Conservation (phyloP, 2,113 vertebrate species). For the Pelecanus crispus region DNA sequence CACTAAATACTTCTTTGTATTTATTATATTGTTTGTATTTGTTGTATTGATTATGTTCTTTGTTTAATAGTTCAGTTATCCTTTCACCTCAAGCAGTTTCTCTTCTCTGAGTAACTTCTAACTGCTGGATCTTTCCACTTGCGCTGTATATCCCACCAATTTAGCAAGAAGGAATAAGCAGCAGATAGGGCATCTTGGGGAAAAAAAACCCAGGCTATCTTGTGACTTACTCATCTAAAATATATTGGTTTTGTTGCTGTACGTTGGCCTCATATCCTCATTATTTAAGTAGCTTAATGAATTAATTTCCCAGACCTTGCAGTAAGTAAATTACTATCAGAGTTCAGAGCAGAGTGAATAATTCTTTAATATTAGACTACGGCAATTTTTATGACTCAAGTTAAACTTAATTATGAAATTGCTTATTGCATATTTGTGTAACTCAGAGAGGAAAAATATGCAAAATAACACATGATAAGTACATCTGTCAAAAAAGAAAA, state of each 20-base stretch:
- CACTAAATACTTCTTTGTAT: neutral
- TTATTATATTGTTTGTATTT: neutral
- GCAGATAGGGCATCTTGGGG: neutral
- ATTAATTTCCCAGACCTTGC: constrained; percentile 37
- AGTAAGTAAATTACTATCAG: constrained; percentile 22
- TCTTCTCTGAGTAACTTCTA: neutral
- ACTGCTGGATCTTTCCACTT: neutral
- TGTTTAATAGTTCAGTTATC: neutral
- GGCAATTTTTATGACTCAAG: constrained; percentile 1
- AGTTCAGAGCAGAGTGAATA: constrained; percentile 14
- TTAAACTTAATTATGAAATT: constrained; percentile 28
- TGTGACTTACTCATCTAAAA: neutral
- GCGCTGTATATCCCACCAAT: neutral
- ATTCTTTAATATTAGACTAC: constrained; percentile 8
- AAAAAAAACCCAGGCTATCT: neutral
- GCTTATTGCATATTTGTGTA: neutral
- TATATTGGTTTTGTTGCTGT: neutral
- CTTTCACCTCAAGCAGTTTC: neutral
- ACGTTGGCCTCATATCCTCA: neutral
- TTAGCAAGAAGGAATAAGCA: neutral
- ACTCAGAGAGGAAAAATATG: neutral
- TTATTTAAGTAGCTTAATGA: constrained; percentile 27
- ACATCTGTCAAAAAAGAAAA: neutral
- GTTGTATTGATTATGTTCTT: neutral
- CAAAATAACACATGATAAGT: neutral